Evolutionary conservation across 2,888 invertebrate species (phyloP).

Genomic region (Globia sparganii): DNA sequence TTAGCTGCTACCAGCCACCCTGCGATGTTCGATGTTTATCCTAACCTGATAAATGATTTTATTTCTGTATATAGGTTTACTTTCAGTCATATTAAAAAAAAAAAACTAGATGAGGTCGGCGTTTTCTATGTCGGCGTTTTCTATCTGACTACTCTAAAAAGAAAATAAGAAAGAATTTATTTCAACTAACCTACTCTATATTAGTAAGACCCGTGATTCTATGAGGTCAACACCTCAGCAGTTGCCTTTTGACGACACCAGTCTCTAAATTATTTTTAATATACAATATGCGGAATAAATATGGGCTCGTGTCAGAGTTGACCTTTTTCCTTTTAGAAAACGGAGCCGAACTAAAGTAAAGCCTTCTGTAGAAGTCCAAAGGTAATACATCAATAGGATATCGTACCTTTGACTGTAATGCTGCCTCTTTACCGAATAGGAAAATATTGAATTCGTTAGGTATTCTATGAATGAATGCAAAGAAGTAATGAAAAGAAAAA

Average conservation of each 20-base stretch:
- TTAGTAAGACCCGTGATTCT: slow-evolving; percentile 17
- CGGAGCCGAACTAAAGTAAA: not conserved
- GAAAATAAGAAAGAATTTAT: not conserved
- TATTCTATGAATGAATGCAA: not conserved
- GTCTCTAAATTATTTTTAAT: slow-evolving; percentile 26
- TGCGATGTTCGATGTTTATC: too few species aligned
- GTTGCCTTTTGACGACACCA: slow-evolving; percentile 4
- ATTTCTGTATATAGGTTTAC: too few species aligned
- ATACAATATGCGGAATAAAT: slow-evolving; percentile 31
- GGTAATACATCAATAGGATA: slow-evolving; percentile 37
- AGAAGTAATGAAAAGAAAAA: not conserved
- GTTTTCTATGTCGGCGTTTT: too few species aligned
- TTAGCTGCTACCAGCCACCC: too few species aligned
- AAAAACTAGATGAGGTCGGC: too few species aligned
- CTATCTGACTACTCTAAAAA: not conserved
- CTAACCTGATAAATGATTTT: too few species aligned
- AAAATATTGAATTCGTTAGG: slow-evolving; percentile 17
- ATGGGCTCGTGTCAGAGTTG: slow-evolving; percentile 8
- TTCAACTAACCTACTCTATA: not conserved
- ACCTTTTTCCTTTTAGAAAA: slow-evolving; percentile 28
- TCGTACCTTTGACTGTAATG: slow-evolving; percentile 33
- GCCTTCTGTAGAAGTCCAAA: slow-evolving; percentile 21
- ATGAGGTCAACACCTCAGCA: slow-evolving; percentile 13
- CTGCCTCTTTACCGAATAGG: slow-evolving; percentile 7
- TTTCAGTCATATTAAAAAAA: too few species aligned